Base-by-base conservation (phyloP, 2,888 invertebrate genomes). In the Sisyra terminalis region DNA sequence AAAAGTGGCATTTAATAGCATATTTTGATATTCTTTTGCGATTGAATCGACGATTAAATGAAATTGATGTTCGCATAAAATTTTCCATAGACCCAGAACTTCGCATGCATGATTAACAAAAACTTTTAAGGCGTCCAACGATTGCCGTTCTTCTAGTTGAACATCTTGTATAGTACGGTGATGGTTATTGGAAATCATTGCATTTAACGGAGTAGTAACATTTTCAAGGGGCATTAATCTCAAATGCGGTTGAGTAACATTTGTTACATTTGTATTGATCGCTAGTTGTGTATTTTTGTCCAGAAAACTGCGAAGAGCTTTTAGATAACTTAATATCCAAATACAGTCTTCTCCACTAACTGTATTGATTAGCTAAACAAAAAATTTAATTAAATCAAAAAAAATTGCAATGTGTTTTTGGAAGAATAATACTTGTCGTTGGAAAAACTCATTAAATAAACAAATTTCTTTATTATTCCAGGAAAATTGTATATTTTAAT, bases 11-110 rank as follows among this genome's bases (percentile, higher is more conserved):
- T 73, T 73, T 49, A 71, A 66, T 39, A 80, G 58, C 14, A 73
- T 66, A 51, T 65, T 69, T 50, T 78, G 77, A 45, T 78, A 74
- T 38, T 75, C 76, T 36, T 74, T 71, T 0, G 77, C 71, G 29
- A 88, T 58, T 50, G 75, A 73, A 43, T 70, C 75, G 6, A 82
- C 75, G 34, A 90, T 72, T 35, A 81, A 70, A 55, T 87, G 84
- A 57, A 96, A 82, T 57, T 90, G 88, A 61, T 96, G 93, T 55
- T 92, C 89, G 53, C 83, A 84, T 3, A 96, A 66, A 42, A 96
- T 80, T 57, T 85, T 85, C 93, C 96, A 94, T 36, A 98, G 66
- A 11, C 86, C 85, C 39, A 98, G 66, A 51, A 93, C 85, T 67
- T 97, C 94, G 56, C 86, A 81, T 2, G 84, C 76, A 57, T 86